Conservation (phyloP, 2,113 vertebrate species). For the Callocephalon fimbriatum region DNA sequence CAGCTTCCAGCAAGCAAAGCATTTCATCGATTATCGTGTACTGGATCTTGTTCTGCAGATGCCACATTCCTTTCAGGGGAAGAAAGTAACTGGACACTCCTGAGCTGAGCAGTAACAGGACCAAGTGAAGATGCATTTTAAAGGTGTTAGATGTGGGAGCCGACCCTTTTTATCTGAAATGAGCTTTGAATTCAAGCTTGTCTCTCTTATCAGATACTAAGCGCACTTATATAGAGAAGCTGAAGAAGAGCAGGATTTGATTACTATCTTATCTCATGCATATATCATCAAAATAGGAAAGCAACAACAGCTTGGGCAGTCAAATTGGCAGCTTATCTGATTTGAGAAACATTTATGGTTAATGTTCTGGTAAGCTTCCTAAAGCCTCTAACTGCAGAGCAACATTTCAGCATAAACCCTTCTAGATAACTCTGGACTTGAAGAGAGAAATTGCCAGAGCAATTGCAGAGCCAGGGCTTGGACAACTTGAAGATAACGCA, state of each 20-base stretch:
- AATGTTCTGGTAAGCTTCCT: not conserved
- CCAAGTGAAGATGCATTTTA: not conserved
- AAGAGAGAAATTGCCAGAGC: not conserved
- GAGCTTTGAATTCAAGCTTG: not conserved
- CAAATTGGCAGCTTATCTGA: not conserved
- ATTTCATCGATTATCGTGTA: not conserved
- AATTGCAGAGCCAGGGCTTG: not conserved
- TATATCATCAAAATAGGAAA: not conserved
- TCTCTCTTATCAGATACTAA: not conserved
- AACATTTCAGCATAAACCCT: not conserved
- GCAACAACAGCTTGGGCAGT: not conserved
- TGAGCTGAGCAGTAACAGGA: not conserved
- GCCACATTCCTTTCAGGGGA: not conserved
- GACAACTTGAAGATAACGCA: not conserved
- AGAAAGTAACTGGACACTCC: not conserved
- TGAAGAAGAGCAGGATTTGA: constrained; percentile 5
- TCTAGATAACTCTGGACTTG: not conserved
- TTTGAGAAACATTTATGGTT: not conserved
- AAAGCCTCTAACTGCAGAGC: not conserved
- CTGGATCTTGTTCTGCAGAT: not conserved
- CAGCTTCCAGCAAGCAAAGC: not conserved
- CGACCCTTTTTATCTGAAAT: not conserved
- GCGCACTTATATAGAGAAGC: constrained; percentile 10
- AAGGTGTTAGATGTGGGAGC: not conserved
- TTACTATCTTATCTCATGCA: constrained; percentile 34